A percentile compares a stretch with the other conserved stretches of the same genome.
These are phyloP conservation scores for Trypoxylus dichotomus DNA, from an alignment of 1,140 invertebrate species.

Conservation along the genomic window DNA sequence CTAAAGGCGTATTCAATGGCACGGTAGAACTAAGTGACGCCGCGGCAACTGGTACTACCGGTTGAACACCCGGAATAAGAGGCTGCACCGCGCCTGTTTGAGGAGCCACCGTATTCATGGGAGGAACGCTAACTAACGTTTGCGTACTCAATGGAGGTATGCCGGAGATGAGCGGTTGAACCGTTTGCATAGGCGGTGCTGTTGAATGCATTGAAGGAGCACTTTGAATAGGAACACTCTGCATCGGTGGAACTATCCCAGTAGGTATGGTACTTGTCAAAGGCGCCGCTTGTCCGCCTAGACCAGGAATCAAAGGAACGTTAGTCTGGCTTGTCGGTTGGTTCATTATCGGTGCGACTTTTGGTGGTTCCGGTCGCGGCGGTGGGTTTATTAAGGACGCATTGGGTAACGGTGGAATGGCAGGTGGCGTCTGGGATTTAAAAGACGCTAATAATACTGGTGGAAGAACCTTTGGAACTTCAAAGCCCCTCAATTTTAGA, in stretches of 20 bases:
- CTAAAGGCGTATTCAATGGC: neutral
- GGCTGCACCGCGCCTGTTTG: slow-evolving; percentile 16
- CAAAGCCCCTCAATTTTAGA: slow-evolving; percentile 87
- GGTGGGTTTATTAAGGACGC: slow-evolving; percentile 46
- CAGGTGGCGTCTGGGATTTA: slow-evolving; percentile 52
- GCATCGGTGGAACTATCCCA: slow-evolving; percentile 50
- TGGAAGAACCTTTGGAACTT: slow-evolving; percentile 85
- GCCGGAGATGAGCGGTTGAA: slow-evolving; percentile 37
- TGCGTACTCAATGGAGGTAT: slow-evolving; percentile 28
- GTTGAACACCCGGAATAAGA: neutral
- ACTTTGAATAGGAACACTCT: slow-evolving; percentile 41
- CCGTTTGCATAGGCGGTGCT: slow-evolving; percentile 35
- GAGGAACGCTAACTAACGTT: slow-evolving; percentile 40
- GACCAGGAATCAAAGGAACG: slow-evolving; percentile 33
- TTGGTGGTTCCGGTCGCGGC: slow-evolving; percentile 56
- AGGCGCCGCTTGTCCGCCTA: slow-evolving; percentile 34
- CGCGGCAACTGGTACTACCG: neutral
- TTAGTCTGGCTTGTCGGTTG: slow-evolving; percentile 30
- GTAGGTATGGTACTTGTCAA: slow-evolving; percentile 44
- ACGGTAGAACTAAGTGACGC: neutral
- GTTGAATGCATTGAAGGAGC: slow-evolving; percentile 36
- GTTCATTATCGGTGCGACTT: slow-evolving; percentile 40
- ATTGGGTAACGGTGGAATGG: slow-evolving; percentile 52
- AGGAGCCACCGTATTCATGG: slow-evolving; percentile 44
- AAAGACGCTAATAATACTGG: slow-evolving; percentile 70